Percentiles rank a stretch among this genome's conserved stretches.
Conservation (phyloP, 2,888 invertebrate species). For the Linnaemya tessellans region DNA sequence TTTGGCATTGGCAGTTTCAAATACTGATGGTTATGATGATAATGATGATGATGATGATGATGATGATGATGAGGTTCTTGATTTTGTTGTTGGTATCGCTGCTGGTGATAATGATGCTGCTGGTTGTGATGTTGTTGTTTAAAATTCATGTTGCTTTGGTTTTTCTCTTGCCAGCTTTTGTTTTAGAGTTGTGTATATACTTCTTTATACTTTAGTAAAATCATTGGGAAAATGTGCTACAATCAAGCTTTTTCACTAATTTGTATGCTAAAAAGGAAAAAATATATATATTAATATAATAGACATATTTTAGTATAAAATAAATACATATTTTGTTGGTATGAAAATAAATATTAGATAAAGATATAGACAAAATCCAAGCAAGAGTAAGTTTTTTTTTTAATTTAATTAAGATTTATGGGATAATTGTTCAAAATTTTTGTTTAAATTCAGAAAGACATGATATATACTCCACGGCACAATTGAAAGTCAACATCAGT, state of each 20-base stretch:
- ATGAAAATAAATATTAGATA: no score
- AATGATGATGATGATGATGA: constrained; percentile 56
- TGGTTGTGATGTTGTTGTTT: constrained; percentile 66
- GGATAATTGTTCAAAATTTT: no score
- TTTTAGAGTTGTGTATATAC: neutral
- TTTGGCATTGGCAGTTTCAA: constrained; percentile 61
- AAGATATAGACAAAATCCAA: no score
- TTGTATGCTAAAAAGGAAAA: neutral
- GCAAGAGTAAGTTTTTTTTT: no score
- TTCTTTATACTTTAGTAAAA: neutral
- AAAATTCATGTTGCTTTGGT: constrained; percentile 57
- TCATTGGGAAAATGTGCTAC: neutral
- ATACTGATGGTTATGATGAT: constrained; percentile 70
- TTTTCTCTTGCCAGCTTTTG: constrained; percentile 6
- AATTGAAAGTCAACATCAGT: no score
- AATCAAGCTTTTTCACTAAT: neutral
- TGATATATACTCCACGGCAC: no score
- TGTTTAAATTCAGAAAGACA: no score
- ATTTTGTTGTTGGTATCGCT: constrained; percentile 66
- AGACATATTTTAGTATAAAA: no score
- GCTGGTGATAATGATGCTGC: constrained; percentile 70
- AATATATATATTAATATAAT: no score
- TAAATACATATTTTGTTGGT: no score
- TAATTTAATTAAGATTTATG: no score
- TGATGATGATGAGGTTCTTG: constrained; percentile 70